Conservation (phyloP, 2,888 invertebrate species). For the Lamellibrachia columna region DNA sequence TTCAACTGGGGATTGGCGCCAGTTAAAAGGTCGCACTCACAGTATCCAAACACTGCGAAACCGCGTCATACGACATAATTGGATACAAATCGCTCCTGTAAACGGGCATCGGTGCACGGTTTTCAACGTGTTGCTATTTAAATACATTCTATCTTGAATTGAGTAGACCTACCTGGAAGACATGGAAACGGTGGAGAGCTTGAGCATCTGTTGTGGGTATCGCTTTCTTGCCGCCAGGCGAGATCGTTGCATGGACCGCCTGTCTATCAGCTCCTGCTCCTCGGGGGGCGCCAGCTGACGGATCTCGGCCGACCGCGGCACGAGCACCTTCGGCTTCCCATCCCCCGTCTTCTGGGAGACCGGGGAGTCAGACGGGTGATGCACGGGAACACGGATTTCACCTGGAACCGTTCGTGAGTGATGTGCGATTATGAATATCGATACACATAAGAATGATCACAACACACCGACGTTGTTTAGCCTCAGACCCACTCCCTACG, state of each 20-base stretch:
- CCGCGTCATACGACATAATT: too few relatives aligned
- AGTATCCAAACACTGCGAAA: too few relatives aligned
- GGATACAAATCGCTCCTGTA: too few relatives aligned
- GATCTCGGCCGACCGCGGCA: slow-evolving; percentile 6
- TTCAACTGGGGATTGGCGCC: too few relatives aligned
- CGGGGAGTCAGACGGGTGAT: not conserved
- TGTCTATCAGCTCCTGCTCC: not conserved
- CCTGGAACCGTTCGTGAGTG: not conserved
- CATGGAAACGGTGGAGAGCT: slow-evolving; percentile 37
- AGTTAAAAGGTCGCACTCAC: too few relatives aligned
- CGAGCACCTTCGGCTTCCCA: not conserved
- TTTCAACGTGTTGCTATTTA: too few relatives aligned
- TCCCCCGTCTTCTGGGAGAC: not conserved
- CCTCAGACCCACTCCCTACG: too few relatives aligned
- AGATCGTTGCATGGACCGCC: not conserved
- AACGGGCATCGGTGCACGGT: too few relatives aligned
- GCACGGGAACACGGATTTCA: not conserved
- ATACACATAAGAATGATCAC: too few relatives aligned
- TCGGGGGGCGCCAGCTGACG: not conserved
- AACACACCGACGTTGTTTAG: too few relatives aligned
- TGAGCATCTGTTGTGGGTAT: slow-evolving; percentile 28
- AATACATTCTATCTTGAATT: not conserved
- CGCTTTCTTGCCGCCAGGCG: not conserved
- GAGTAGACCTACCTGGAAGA: slow-evolving; percentile 29
- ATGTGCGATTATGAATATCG: too few relatives aligned